Conservation (phyloP, 1,140 invertebrate species). For the Bombus impatiens region DNA sequence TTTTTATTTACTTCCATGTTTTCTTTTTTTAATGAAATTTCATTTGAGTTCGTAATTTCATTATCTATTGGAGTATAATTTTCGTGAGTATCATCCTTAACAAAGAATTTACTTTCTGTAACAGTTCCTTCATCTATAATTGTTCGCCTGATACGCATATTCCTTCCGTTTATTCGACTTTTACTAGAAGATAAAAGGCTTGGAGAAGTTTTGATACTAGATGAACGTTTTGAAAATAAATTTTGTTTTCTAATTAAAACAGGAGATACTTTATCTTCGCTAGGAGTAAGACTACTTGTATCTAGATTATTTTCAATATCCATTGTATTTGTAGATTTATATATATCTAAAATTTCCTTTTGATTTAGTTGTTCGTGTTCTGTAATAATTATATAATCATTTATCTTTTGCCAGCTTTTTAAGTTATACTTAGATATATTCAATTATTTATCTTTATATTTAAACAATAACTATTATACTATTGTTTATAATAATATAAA, state of each 20-base stretch:
- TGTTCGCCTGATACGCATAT: constrained; percentile 55
- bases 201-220: constrained; percentile 53
- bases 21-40: background rate
- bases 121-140: constrained; percentile 55
- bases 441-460: background rate
- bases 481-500: background rate
- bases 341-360: constrained; percentile 54
- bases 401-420: background rate
- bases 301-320: constrained; percentile 14
- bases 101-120: constrained; percentile 65
- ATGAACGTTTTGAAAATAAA: constrained; percentile 62
- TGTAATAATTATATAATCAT: constrained; percentile 25
- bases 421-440: background rate
- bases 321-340: constrained; percentile 44
- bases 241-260: constrained; percentile 56
- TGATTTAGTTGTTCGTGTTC: constrained; percentile 48
- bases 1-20: background rate
- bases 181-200: constrained; percentile 53
- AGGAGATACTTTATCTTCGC: constrained; percentile 48
- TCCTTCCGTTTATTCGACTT: constrained; percentile 48
- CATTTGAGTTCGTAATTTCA: background rate
- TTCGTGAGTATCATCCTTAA: background rate
- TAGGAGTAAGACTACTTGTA: background rate
- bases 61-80: background rate
- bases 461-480: background rate